Evolutionary conservation across 2,888 invertebrate genomes (phyloP), one percentile per base, ranked within the genome.

Genomic region (Creontiades dilutus): DNA sequence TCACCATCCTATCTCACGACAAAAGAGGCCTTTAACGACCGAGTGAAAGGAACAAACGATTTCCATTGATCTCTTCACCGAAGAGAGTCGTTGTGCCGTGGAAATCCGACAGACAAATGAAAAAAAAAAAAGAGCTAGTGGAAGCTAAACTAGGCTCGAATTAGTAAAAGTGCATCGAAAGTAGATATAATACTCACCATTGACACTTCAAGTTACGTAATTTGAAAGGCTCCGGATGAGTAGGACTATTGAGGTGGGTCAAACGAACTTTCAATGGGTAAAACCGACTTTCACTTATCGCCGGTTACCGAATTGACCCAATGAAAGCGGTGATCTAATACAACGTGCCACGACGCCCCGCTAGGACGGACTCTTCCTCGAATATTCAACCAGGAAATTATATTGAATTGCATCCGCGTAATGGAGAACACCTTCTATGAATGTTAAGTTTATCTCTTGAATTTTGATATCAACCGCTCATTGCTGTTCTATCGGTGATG

Each of bases 261-360:
- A 68, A 68, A 68, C 68, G 23, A 68, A 68, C 68, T 68, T 68
- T 68, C 68, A 68, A 68, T 68, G 68, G 68, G 11, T 68, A 68
- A 68, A 68, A 23, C 68, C 68, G 23, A 68, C 68, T 68, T 68
- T 68, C 68, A 27, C 68, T 68, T 19, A 16, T 68, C 19, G 19
- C 12, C 23, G 23, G 68, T 68, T 68, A 11, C 68, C 23, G 27
- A 68, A 23, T 68, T 68, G 68, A 68, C 68, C 68, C 68, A 57
- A 57, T n/a, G 57, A n/a, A 57, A 37, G 37, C 7, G 37, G 7
- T 37, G 37, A 37, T 37, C 37, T 37, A 37, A 37, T 37, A 37
- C 37, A 37, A 7, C 37, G 37, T 37, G 37, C 37, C 37, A 4
- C 37, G 3, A 37, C 37, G 37, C 3, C 37, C 37, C 7, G 37